Base-by-base conservation (phyloP, 2,113 vertebrate species). In the Lophotis ruficrista region DNA sequence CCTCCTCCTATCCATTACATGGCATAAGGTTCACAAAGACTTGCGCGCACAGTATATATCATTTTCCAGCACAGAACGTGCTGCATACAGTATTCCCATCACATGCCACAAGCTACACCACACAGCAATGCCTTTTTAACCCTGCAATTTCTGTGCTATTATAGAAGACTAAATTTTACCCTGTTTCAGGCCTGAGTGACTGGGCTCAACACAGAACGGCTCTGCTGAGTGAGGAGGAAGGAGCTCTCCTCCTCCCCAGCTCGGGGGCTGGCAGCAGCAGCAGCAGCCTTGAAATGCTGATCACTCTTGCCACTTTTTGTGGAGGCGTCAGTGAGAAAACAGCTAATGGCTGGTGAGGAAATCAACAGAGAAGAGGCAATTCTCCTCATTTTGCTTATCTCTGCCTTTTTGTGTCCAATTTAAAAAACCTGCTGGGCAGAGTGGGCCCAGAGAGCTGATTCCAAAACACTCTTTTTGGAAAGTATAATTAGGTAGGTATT, bases 241-340 rank as follows among this genome's bases (percentile, higher is more conserved):
- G 48, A 75, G 79, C 24, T 47, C 79, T 91, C 53, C 77, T 95
- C 91, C 91, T 93, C 79, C 87, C 62, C 72, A 84, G 86, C 69
- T 89, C 0, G 1, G 65, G 73, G 89, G 87, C 66, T 96, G 93
- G 92, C 75, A 89, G 81, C 64, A 72, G 82, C 71, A 65, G 80
- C 66, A 93, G 88, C 88, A 81, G 80, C 72, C 93, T 57, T 94
- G 45, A 90, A 83, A 78, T 43, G 66, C 47, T 81, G 77, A 96
- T 84, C 81, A 4, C 65, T 93, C 83, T 76, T 87, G 70, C 81
- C 84, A 87, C 93, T 93, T 91, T 89, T 83, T 93, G 91, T 87
- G 80, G 83, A 87, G 94, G 86, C 19, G 45, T 96, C 61, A 68
- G 90, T 37, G 89, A 96, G 94, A 90, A 96, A 96, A 90, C 65